These are phyloP conservation scores for Nymphicus hollandicus DNA, from an alignment of 2,113 vertebrate species.

Conservation along the genomic window DNA sequence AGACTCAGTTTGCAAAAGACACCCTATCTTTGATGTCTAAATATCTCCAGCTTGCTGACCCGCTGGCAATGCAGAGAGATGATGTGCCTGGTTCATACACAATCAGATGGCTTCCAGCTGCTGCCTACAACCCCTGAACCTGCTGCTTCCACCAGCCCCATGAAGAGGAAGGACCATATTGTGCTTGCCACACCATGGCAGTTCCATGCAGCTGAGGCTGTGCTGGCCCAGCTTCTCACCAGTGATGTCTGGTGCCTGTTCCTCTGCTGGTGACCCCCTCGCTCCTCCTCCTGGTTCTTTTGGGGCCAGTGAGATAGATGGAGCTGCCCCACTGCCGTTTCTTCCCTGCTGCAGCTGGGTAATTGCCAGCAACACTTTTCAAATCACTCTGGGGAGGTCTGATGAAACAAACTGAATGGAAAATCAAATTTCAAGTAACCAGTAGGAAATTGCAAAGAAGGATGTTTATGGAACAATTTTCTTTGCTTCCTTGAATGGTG, in stretches of 20 bases:
- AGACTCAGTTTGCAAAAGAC: neutral
- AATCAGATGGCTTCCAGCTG: neutral
- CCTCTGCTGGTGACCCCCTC: neutral
- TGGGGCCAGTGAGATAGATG: neutral
- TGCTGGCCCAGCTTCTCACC: neutral
- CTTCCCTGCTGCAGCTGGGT: neutral
- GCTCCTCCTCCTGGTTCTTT: neutral
- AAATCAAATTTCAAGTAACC: constrained; percentile 58
- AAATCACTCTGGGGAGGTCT: constrained; percentile 25
- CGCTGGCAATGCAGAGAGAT: accelerated
- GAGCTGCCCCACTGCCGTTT: neutral
- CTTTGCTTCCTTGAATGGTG: neutral
- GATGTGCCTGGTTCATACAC: accelerated
- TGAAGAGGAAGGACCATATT: accelerated
- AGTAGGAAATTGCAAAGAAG: constrained; percentile 57
- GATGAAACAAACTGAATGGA: constrained; percentile 49
- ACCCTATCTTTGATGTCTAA: neutral
- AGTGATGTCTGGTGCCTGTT: neutral
- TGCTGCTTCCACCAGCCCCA: neutral
- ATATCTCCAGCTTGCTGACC: neutral
- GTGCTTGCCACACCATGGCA: neutral
- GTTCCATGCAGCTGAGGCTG: accelerated
- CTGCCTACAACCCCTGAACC: neutral
- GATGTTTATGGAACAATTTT: constrained; percentile 60
- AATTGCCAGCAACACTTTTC: neutral